Base-by-base conservation (phyloP, 2,888 invertebrate genomes). In the Nomada ruficornis region DNA sequence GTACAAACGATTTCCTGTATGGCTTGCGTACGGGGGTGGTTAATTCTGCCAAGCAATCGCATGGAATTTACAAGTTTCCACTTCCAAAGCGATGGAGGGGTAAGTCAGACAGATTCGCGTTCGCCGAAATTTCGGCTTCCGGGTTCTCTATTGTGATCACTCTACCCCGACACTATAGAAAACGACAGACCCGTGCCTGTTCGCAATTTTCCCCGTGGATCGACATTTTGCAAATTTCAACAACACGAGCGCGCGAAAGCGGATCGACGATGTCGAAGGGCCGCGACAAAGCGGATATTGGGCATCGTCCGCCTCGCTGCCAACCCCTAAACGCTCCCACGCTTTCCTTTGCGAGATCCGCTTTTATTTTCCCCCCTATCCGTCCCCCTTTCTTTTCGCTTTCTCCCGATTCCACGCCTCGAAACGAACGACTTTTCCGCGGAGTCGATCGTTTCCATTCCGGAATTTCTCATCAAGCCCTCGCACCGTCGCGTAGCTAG, bases 401-500 rank as follows among this genome's bases (percentile, higher is more conserved):
- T 73, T 74, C 69, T 65, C 80, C 70, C 69, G 26, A 26, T 20
- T 36, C 52, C 23, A 47, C 47, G 59, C 70, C 75, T 50, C 50
- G 67, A 42, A 65, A 62, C 65, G 70, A 69, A 72, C 72, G 79
- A 85, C 62, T 83, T 79, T 72, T 65, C 77, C 81, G 67, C 57
- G 44, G 69, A 78, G 82, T 80, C 85, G 87, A 85, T 85, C 85
- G 87, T 87, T 87, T 72, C 79, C 74, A 87, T 87, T 75, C 81
- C 87, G 82, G 83, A 87, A 87, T 87, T 87, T 85, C 85, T 87
- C 85, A 87, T 87, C 87, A 80, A 71, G 83, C 72, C 63, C 63
- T 70, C 67, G 47, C 73, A 52, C 70, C 67, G 26, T 54, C 47
- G 64, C 76, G 75, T 82, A 64, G 75, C 72, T 81, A n/a, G 50